phyloP scores from a whole-genome alignment of 2,888 invertebrate species.

The Catocala sponsa region DNA sequence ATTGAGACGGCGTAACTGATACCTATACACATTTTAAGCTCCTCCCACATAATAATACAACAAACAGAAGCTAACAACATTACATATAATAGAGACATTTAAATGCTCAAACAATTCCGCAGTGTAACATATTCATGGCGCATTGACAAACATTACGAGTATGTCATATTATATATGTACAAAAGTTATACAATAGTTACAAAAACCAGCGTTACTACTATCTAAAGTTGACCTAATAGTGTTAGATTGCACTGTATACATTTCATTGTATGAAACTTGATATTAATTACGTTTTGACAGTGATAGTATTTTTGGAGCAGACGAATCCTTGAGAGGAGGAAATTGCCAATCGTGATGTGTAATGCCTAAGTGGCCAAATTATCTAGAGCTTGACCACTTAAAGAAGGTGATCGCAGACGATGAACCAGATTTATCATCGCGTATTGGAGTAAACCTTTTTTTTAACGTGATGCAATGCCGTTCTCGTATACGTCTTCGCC shows the following conservation, averaged over 20 bases:
- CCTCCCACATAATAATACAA: neutral
- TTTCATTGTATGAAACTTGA: neutral
- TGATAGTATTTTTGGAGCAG: no score
- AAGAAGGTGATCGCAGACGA: no score
- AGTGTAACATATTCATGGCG: slow-evolving; percentile 6
- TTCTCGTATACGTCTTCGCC: no score
- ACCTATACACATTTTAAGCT: neutral
- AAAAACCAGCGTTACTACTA: slow-evolving; percentile 65
- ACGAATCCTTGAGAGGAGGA: no score
- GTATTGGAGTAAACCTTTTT: no score
- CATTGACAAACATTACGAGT: slow-evolving; percentile 23
- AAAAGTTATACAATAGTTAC: slow-evolving; percentile 45
- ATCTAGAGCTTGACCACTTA: no score
- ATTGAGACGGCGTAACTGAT: no score
- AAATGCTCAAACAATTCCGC: slow-evolving; percentile 2
- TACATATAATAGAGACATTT: slow-evolving; percentile 13
- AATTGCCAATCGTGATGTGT: no score
- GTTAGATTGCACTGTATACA: slow-evolving; percentile 13
- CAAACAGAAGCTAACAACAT: neutral
- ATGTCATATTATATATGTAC: slow-evolving; percentile 19
- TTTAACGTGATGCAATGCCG: no score
- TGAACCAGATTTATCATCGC: no score
- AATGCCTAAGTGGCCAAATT: no score
- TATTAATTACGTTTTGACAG: no score
- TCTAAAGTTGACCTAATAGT: slow-evolving; percentile 47